phyloP scores from a whole-genome alignment of 2,797 vertebrate genomes.

The Ctenosaura bakeri region DNA sequence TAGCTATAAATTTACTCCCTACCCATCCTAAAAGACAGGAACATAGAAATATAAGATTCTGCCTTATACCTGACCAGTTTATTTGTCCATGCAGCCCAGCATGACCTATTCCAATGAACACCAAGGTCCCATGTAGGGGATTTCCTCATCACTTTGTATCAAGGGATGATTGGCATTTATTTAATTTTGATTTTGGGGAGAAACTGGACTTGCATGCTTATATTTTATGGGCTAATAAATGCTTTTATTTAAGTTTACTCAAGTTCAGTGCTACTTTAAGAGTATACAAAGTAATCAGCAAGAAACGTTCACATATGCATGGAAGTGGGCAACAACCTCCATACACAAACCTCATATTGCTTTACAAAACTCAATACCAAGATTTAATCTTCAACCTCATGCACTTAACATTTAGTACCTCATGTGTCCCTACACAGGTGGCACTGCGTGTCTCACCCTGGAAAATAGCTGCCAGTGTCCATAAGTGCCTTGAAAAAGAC shows the following conservation, averaged over 20 bases:
- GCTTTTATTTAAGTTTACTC: constrained; percentile 7
- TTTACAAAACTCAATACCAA: constrained; percentile 6
- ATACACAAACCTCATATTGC: not conserved
- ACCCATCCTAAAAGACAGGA: not conserved
- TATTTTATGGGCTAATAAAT: not conserved
- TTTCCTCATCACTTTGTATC: not conserved
- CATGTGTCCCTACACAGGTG: constrained; percentile 20
- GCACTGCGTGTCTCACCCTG: fast-evolving
- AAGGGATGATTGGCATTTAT: not conserved
- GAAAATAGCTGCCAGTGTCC: not conserved
- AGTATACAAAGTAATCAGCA: not conserved
- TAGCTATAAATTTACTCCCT: constrained; percentile 3
- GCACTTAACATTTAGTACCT: not conserved
- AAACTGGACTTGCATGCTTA: not conserved
- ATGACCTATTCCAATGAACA: not conserved
- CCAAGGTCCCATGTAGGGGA: not conserved
- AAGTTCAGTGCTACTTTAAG: constrained; percentile 23
- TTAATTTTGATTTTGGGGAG: not conserved
- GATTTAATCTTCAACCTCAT: not conserved
- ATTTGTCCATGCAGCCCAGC: not conserved
- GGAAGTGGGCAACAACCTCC: not conserved
- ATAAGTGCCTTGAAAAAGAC: constrained; percentile 17
- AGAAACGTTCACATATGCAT: not conserved
- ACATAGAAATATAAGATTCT: not conserved
- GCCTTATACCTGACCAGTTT: too few relatives aligned